Conservation (phyloP, 2,113 vertebrate species). For the Aptenodytes patagonicus region DNA sequence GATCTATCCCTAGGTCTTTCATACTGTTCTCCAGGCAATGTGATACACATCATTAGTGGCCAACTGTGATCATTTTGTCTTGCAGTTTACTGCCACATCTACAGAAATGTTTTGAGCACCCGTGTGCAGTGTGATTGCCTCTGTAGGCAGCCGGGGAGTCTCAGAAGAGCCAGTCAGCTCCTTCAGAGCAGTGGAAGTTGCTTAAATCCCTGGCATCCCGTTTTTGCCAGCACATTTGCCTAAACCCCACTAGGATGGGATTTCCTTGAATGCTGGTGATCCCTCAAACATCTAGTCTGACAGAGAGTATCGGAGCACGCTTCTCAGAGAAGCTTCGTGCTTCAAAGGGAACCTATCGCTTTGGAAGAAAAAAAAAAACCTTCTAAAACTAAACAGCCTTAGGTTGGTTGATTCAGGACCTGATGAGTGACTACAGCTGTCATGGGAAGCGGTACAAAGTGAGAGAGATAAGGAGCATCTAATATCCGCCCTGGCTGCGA, state of each 20-base stretch:
- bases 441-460: background rate
- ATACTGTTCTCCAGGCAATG: background rate
- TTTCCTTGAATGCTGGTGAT: background rate
- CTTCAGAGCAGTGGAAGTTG: background rate
- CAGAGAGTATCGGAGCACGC: background rate
- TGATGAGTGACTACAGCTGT: background rate
- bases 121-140: background rate
- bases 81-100: background rate
- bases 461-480: background rate
- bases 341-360: background rate
- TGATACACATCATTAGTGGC: background rate
- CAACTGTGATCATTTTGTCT: background rate
- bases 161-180: background rate
- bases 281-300: background rate
- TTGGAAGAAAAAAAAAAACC: background rate
- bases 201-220: background rate
- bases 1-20: background rate
- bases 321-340: background rate
- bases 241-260: background rate
- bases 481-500: rapidly evolving
- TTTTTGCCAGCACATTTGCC: background rate
- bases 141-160: background rate
- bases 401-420: background rate
- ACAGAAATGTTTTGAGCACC: background rate
- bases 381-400: background rate